Base-by-base conservation (phyloP, 2,797 vertebrate species). In the Siniperca obscura region DNA sequence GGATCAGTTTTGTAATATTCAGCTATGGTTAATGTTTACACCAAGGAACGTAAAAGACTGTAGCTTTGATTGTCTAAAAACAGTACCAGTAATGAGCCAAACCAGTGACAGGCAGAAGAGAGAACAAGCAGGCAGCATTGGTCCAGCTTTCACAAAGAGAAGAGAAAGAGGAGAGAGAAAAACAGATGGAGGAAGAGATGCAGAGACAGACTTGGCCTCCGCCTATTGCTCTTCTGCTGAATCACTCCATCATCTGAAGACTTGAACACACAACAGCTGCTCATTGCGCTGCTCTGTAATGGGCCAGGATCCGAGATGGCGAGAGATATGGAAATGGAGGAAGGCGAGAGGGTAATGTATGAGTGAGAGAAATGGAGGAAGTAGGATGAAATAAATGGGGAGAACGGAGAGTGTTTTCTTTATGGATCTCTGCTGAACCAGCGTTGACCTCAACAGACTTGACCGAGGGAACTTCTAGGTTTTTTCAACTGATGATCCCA, bases 221-320 rank as follows among this genome's bases (percentile, higher is more conserved):
- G 73, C 56, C 80, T 75, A 57, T 59, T 76, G 46, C 83, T 90
- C 84, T 82, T 85, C 82, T 76, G 75, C 85, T 80, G 89, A 91
- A 93, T 87, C 84, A 71, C 84, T 91, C 84, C 78, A 87, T 89
- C 87, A 84, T 87, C 65, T 78, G 71, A 89, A 76, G 86, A 87
- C 69, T 52, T 59, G 83, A 87, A 62, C 68, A 74, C 73, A 70
- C 77, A 82, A 48, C 88, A 91, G 83, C 88, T 91, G 87, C 89
- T 89, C 74, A 56, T 77, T 17, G 46, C 65, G 36, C 65, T 53
- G 84, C 81, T 80, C 71, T 27, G 72, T 80, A 79, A 76, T 55
- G 81, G 74, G 73, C 78, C 64, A 21, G 1, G 77, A 80, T 76
- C n/a, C 1, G 77, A 83, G 83, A 53, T n/a, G 10, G 46, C 14